Percentiles rank a stretch among this genome's conserved stretches.
Evolutionary conservation across 2,797 vertebrate genomes (phyloP).

Genomic region (Phataginus tetradactyla): DNA sequence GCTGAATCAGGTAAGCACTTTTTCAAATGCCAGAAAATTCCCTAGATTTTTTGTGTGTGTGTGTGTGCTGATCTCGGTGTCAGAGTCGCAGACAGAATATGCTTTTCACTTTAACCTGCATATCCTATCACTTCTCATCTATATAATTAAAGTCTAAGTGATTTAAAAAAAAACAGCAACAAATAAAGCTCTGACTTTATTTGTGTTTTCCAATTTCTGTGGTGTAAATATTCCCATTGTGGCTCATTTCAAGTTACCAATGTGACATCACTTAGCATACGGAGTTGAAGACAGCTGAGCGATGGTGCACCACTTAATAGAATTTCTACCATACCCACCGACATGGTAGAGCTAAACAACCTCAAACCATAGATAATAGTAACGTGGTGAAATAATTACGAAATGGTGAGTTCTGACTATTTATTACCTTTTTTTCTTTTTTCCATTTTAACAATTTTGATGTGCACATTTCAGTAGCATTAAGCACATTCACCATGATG

Average conservation of each 20-base stretch:
- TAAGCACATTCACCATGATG: background rate
- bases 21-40: background rate
- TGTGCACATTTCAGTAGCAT: background rate
- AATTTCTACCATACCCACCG: background rate
- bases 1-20: background rate
- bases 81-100: background rate
- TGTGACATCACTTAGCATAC: accelerated
- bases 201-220: background rate
- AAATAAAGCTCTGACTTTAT: no score
- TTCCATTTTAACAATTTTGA: background rate
- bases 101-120: background rate
- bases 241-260: background rate
- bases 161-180: background rate
- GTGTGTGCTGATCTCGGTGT: background rate
- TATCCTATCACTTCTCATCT: background rate
- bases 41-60: background rate
- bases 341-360: background rate
- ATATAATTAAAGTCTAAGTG: background rate
- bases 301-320: background rate
- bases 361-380: background rate
- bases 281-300: background rate
- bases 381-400: background rate
- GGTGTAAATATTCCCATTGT: background rate
- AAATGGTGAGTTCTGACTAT: background rate
- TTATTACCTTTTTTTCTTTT: background rate